Evolutionary conservation across 2,113 vertebrate genomes (phyloP), one percentile per base, ranked within the genome.

Genomic region (Bungarus multicinctus): DNA sequence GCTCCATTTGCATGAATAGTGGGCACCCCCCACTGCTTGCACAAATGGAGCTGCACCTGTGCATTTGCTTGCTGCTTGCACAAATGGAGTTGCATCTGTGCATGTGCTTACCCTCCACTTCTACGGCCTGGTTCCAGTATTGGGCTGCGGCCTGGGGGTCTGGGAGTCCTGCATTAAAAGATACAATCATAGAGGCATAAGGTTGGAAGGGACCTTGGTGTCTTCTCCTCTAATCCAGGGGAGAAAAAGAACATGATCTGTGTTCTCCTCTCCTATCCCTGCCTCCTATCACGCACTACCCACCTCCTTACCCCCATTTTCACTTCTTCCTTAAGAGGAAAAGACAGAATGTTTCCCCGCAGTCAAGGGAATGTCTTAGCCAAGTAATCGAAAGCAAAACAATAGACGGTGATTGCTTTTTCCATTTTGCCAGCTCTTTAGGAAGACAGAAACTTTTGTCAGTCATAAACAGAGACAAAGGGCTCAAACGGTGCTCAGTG

Each of bases 361-460:
- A 95, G 92, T 39, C 93, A 47, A 93, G 74, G 85, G 88, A 0
- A 8, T 93, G 4, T 12, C 69, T 94, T 12, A 93, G 88, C n/a
- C 69, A 3, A 4, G 45, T 92, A 94, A 93, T 95, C 58, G 90
- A 94, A 91, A 85, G 60, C 85, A 94, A 94, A 94, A 94, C 85
- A 94, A 60, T 89, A 58, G 90, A n/a, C 89, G 0, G 58, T 52
- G 25, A 91, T 87, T 95, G 90, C 93, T 90, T 96, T 96, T 96
- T n/a, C 95, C 95, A 95, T 96, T 96, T 96, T 20, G 39, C 50
- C 93, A 43, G 1, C 30, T 74, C 88, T 89, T 93, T 74, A 94
- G 90, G 94, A 96, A 95, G 94, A 94, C 94, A 58, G 55, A 96
- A 94, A 89, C 11, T 94, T 34, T 91, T 94, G 95, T 95, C 95